Base-by-base conservation (phyloP, 2,797 vertebrate genomes). In the Syngnathus acus region DNA sequence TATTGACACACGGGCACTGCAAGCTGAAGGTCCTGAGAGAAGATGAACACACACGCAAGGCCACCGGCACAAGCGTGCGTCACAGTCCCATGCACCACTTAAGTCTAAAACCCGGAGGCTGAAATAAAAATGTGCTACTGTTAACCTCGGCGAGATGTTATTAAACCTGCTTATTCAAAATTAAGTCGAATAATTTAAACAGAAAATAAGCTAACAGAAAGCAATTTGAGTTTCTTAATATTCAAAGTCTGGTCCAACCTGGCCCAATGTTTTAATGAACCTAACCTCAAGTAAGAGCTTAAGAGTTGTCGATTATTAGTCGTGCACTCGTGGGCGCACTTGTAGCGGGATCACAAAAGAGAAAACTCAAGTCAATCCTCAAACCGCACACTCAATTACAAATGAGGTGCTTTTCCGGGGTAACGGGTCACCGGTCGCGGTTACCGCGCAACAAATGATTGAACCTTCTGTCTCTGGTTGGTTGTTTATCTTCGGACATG, bases 11-110 rank as follows among this genome's bases (percentile, higher is more conserved):
- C 13, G 53, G 32, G 59, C 54, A 17, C 47, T 71, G 74, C 65
- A 64, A 51, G 65, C 53, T 43, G 43, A 59, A 23, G 50, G 65
- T 78, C 81, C 81, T 78, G 77, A 79, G 72, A 73, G 66, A 73
- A 68, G 66, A 68, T 39, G 70, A 62, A 40, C 57, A 59, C 38
- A 21, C 6, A 58, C 51, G 32, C 32, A 54, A 9, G 57, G 6
- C 16, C 57, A 58, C 57, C 14, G 39, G 57, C 57, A 42, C 9
- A 21, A 59, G 5, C 2, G 38, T 9, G 37, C 4, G 37, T 54
- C 53, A 54, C 23, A 11, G 23, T 26, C 23, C 53, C 53, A 26
- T 13, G 53, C 37, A 26, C 57, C 16, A 19, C 13, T 59, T 26
- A 59, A 59, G 57, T 43, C 14, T 61, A 23, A 43, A 42, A 6